Evolutionary conservation across 2,888 invertebrate species (phyloP).

Genomic region (Drosophila incognita): DNA sequence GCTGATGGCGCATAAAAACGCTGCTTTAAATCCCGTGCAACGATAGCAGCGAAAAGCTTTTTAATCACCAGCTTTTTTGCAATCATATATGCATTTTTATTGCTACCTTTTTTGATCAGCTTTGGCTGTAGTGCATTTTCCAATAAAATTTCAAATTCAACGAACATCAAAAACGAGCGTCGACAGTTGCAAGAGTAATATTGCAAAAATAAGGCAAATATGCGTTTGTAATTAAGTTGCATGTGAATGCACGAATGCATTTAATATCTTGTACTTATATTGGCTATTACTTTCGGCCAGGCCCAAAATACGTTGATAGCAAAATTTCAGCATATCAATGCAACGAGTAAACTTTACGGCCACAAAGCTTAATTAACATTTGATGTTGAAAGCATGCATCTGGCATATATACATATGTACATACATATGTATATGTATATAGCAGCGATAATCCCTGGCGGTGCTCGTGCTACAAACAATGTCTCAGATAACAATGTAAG

Average conservation of each 20-base stretch:
- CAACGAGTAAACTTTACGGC: neutral
- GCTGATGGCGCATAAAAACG: constrained; percentile 1
- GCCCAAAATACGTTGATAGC: neutral
- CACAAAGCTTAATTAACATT: constrained; percentile 37
- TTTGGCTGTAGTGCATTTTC: constrained; percentile 16
- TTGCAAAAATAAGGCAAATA: constrained; percentile 40
- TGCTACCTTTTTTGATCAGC: constrained; percentile 2
- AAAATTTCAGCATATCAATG: neutral
- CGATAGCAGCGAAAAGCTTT: constrained; percentile 30
- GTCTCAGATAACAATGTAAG: neutral
- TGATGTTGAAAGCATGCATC: neutral
- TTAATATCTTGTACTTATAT: constrained; percentile 49
- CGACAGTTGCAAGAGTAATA: constrained; percentile 11
- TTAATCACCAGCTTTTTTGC: constrained; percentile 15
- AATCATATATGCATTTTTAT: neutral
- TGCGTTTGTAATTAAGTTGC: constrained; percentile 48
- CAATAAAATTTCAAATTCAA: constrained; percentile 47
- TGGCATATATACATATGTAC: neutral
- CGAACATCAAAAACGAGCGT: constrained; percentile 7
- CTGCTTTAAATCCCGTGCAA: constrained; percentile 28
- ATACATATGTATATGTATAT: neutral
- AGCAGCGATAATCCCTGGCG: neutral
- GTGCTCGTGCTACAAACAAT: neutral
- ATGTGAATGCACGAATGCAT: constrained; percentile 57
- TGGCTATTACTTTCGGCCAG: constrained; percentile 1